A percentile compares a stretch with the other conserved stretches of the same genome.
These are phyloP conservation scores for Philotrypesis tridentata DNA, from an alignment of 1,140 invertebrate species.

Conservation along the genomic window DNA sequence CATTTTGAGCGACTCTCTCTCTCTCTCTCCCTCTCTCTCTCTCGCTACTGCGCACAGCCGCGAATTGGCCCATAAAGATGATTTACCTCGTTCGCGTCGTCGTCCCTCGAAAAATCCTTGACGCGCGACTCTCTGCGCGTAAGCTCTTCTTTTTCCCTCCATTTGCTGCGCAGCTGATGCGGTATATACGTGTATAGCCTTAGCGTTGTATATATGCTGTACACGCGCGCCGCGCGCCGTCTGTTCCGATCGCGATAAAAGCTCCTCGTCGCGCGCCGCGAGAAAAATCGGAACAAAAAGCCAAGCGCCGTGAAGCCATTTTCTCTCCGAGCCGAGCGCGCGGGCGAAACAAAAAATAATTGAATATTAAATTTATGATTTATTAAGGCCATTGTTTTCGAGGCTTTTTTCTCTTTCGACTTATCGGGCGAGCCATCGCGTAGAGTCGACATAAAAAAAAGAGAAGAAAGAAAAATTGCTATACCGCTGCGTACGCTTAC, in stretches of 20 bases:
- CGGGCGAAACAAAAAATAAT: constrained; percentile 30
- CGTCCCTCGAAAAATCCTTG: constrained; percentile 28
- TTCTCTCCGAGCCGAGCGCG: neutral
- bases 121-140: neutral
- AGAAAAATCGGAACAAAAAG: constrained; percentile 37
- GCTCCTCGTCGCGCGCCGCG: constrained; percentile 3
- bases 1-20: neutral
- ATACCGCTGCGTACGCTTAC: neutral
- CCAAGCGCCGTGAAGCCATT: neutral
- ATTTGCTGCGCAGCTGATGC: neutral
- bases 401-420: neutral
- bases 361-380: constrained; percentile 47
- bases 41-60: neutral
- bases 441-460: no score
- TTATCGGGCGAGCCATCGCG: neutral
- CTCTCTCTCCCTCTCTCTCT: neutral
- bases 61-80: constrained; percentile 19
- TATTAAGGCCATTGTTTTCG: constrained; percentile 41
- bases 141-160: neutral
- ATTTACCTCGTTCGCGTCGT: constrained; percentile 22
- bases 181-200: neutral
- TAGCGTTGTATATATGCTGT: neutral
- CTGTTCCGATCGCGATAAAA: constrained; percentile 22
- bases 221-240: neutral
- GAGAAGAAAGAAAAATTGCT: neutral